Evolutionary conservation across 2,888 invertebrate genomes (phyloP), one percentile per base, ranked within the genome.

Genomic region (Polydrusus tereticollis): DNA sequence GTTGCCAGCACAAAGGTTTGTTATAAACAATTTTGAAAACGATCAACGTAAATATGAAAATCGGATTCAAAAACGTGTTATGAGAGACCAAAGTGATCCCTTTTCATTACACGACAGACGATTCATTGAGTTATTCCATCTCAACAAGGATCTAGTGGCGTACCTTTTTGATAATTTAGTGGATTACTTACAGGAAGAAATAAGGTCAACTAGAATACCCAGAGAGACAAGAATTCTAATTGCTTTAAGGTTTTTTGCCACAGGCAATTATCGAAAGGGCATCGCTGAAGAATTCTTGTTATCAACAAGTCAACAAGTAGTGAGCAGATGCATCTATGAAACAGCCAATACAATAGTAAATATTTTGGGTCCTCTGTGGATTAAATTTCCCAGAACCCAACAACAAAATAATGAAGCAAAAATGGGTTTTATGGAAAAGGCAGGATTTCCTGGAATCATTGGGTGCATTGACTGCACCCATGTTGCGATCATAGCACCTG

Each of bases 221-320:
- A 21, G 55, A 2, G 6, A 55, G 26, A 33, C 20, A 33, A 6
- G 58, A 36, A 58, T 58, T 58, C n/a, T n/a, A n/a, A n/a, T 36
- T 58, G 36, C 36, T 10, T 14, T 58, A 58, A 7, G 58, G 33
- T 58, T 58, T 58, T 58, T 33, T 16, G 58, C 58, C 7, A 58
- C 16, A 33, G 58, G 58, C 12, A 58, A 58, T 58, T 58, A 58
- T 33, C 58, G n/a, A 58, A 36, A 58, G 58, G 57, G 57, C 23
- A 33, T 57, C 8, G 57, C 21, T 21, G 58, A 58, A 36, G 58
- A 58, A 18, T 58, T 58, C 20, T 58, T 36, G 16, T 14, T 58
- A 26, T 58, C 36, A 10, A 14, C 29, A 18, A 58, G 36, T 36
- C 58, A 58, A 16, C 41, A 41, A 59, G 36, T 21, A 59, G 59